Base-by-base conservation (phyloP, 2,113 vertebrate genomes). In the Cyanistes caeruleus region DNA sequence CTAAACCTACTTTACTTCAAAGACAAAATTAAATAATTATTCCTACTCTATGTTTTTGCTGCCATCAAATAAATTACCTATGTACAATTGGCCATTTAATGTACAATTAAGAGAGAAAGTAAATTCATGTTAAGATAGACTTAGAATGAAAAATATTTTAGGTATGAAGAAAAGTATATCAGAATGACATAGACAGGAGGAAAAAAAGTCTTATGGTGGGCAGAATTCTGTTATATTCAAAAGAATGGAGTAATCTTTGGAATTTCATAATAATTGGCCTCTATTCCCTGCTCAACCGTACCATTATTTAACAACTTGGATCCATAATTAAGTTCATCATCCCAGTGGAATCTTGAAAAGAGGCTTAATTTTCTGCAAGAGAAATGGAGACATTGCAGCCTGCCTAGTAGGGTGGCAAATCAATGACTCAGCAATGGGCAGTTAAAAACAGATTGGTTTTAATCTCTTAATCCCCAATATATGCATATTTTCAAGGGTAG, bases 301-400 rank as follows among this genome's bases (percentile, higher is more conserved):
- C 83, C 55, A 87, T 94, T 95, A 95, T 89, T 95, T 95, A 96
- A 96, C 88, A 85, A 76, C 48, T 76, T 7, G 2, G 86, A 85
- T 90, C 44, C 72, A 80, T 96, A 97, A 97, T 96, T 95, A 96
- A 97, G 92, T 91, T 97, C 83, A 78, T 93, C 80, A 83, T 96
- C 84, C 92, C 95, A 60, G 58, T 55, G 64, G 94, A 96, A 93
- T 89, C 84, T 90, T 91, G 89, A 83, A 92, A 87, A 96, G 84
- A 96, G 78, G 78, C 68, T 97, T 96, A 86, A 92, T 96, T 96
- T 89, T 80, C 90, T 97, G 68, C 75, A 86, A 67, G 69, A 89
- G 90, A 70, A 85, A 72, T 18, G 53, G 88, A 87, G 87, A 44
- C 49, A 9, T 3, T 67, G 62, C 15, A 10, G 74, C 52, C 77